Percentiles rank a stretch among this genome's conserved stretches.
Conservation (phyloP, 1,140 invertebrate species). For the Leptinotarsa undecemlineata region DNA sequence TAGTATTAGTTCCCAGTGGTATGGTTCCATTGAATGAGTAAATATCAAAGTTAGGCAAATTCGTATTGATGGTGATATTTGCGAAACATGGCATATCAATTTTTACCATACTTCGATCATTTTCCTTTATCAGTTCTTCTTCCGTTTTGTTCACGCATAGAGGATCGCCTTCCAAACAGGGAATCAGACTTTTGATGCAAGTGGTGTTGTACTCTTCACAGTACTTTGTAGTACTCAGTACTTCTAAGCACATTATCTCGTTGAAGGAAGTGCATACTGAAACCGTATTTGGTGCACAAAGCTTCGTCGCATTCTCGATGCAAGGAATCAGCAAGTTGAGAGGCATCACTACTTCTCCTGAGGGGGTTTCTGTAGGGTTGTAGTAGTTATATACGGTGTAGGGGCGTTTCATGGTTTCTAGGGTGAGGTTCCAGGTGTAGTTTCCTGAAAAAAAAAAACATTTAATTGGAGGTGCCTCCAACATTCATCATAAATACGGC, state of each 20-base stretch:
- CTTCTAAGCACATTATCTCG: slow-evolving; percentile 37
- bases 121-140: slow-evolving; percentile 12
- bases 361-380: slow-evolving; percentile 32
- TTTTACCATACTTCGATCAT: neutral
- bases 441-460: slow-evolving; percentile 15
- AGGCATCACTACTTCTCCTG: slow-evolving; percentile 36
- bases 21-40: slow-evolving; percentile 35
- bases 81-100: slow-evolving; percentile 35
- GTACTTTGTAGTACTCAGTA: slow-evolving; percentile 7
- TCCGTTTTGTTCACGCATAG: slow-evolving; percentile 37
- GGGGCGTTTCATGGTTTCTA: slow-evolving; percentile 25
- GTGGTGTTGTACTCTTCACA: slow-evolving; percentile 30
- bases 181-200: slow-evolving; percentile 31
- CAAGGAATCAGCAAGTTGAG: slow-evolving; percentile 31
- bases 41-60: slow-evolving; percentile 35
- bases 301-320: slow-evolving; percentile 29
- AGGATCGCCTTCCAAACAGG: slow-evolving; percentile 29
- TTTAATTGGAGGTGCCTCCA: too few relatives aligned
- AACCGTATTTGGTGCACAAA: slow-evolving; percentile 30
- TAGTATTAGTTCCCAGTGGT: slow-evolving; percentile 27
- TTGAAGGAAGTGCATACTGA: slow-evolving; percentile 36
- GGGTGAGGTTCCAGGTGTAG: slow-evolving; percentile 29
- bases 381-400: slow-evolving; percentile 35
- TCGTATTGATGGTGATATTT: slow-evolving; percentile 37
- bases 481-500: too few relatives aligned